Percentiles rank a stretch among this genome's conserved stretches.
phyloP scores from a whole-genome alignment of 2,113 vertebrate species.

The Colinus virginianus region DNA sequence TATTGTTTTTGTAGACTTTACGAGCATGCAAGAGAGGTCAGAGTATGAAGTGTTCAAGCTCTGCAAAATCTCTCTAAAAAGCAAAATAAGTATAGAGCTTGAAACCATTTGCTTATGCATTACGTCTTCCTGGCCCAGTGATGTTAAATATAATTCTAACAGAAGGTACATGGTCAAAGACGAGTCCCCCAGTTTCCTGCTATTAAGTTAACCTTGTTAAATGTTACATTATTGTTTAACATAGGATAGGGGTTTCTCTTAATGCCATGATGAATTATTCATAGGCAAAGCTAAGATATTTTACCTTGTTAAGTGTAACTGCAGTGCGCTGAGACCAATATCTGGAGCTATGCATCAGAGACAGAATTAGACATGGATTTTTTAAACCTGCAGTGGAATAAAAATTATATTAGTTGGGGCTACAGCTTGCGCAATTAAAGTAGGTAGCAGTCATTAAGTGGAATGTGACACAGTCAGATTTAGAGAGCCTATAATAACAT shows the following conservation, averaged over 20 bases:
- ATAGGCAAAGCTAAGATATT: neutral
- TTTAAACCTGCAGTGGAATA: neutral
- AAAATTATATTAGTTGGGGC: slow-evolving; percentile 13
- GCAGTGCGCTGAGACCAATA: neutral
- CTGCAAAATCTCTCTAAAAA: slow-evolving; percentile 15
- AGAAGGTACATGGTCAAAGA: neutral
- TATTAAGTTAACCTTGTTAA: neutral
- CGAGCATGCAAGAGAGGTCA: neutral
- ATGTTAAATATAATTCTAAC: neutral
- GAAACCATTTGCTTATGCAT: neutral
- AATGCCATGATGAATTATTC: neutral
- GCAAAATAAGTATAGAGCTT: neutral
- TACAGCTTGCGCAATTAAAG: neutral
- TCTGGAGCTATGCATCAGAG: neutral
- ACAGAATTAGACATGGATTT: neutral
- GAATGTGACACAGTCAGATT: neutral
- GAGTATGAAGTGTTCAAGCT: neutral
- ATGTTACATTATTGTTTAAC: neutral
- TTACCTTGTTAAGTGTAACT: neutral
- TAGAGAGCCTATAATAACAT: neutral
- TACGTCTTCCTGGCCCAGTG: neutral
- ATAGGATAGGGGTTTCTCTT: neutral
- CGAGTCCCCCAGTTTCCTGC: neutral
- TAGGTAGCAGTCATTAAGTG: neutral
- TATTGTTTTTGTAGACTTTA: neutral